These are phyloP conservation scores for Lymantria dispar DNA, from an alignment of 2,888 invertebrate genomes.

Conservation along the genomic window DNA sequence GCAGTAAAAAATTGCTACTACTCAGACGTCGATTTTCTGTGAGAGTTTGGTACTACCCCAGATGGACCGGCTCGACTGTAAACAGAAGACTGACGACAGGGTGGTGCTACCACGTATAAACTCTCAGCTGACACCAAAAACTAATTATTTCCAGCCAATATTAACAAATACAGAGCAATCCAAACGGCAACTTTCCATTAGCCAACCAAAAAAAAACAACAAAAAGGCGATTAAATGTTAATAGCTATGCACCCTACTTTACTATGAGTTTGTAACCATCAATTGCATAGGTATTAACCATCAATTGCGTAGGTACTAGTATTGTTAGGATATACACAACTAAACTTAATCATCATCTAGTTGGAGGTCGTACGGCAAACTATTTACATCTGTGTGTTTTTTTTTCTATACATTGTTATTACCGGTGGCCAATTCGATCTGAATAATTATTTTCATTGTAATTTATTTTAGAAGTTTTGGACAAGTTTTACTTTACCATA, in stretches of 20 bases:
- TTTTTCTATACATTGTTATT: conserved; percentile 16
- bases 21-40: too few relatives aligned
- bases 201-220: too few relatives aligned
- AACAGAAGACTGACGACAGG: too few relatives aligned
- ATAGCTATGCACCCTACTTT: conserved; percentile 14
- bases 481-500: too few relatives aligned
- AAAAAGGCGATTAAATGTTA: conserved; percentile 7
- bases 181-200: too few relatives aligned
- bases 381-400: conserved; percentile 43
- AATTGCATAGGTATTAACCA: conserved; percentile 4
- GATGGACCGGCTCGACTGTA: too few relatives aligned
- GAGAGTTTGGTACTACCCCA: too few relatives aligned
- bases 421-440: not conserved
- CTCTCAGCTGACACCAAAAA: too few relatives aligned
- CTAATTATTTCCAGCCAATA: too few relatives aligned
- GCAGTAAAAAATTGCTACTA: too few relatives aligned
- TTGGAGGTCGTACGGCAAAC: conserved; percentile 33
- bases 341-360: conserved; percentile 49
- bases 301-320: conserved; percentile 2
- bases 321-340: conserved; percentile 44
- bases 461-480: not conserved
- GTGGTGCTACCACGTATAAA: too few relatives aligned
- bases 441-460: not conserved
- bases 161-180: too few relatives aligned
- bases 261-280: conserved; percentile 12